Conservation (phyloP, 2,888 invertebrate genomes). For the Dione vanillae region DNA sequence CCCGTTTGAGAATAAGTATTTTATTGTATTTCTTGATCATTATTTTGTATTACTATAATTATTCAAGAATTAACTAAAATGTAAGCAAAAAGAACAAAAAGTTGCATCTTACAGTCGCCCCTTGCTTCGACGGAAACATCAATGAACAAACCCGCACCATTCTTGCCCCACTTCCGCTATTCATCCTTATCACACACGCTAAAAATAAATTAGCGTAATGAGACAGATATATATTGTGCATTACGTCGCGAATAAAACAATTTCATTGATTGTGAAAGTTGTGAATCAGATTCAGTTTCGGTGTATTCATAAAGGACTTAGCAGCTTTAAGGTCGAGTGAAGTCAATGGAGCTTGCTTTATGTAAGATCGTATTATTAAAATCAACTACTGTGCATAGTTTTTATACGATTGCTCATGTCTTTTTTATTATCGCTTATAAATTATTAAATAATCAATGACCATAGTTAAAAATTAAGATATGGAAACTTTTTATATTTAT, state of each 20-base stretch:
- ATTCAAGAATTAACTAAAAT: neutral
- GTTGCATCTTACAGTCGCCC: conserved; percentile 49
- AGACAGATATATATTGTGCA: conserved; percentile 53
- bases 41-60: neutral
- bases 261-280: conserved; percentile 62
- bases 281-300: conserved; percentile 53
- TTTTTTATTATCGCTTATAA: no score
- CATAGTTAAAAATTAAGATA: no score
- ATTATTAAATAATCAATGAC: no score
- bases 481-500: no score
- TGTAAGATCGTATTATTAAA: conserved; percentile 14
- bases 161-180: conserved; percentile 71
- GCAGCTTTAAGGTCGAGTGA: conserved; percentile 42
- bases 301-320: conserved; percentile 43
- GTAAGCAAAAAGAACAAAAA: conserved; percentile 7
- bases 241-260: conserved; percentile 59
- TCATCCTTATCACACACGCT: conserved; percentile 60
- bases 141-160: conserved; percentile 74
- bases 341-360: conserved; percentile 32
- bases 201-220: conserved; percentile 47
- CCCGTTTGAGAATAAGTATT: no score
- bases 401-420: no score
- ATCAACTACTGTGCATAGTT: conserved; percentile 6
- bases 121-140: conserved; percentile 66
- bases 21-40: neutral